phyloP scores from a whole-genome alignment of 2,113 vertebrate genomes.

The Prunella himalayana region DNA sequence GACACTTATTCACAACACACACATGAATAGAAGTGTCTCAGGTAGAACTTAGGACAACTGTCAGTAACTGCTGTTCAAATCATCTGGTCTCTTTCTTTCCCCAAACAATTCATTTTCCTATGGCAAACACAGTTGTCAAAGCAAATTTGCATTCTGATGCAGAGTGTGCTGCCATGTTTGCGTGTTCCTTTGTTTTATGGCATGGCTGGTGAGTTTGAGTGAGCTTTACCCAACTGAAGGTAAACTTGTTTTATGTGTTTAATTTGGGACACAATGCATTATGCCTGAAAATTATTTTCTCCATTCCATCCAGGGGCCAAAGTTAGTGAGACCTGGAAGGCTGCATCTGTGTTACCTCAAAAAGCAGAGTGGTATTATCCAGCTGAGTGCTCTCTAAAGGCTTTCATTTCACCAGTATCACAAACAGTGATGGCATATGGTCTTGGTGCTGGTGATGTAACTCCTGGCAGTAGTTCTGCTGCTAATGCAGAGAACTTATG shows the following conservation, averaged over 20 bases:
- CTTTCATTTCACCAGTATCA: not conserved
- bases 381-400: not conserved
- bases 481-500: not conserved
- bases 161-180: accelerated
- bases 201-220: not conserved
- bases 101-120: not conserved
- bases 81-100: not conserved
- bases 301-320: not conserved
- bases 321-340: not conserved
- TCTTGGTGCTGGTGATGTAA: not conserved
- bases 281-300: not conserved
- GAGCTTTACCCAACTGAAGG: not conserved
- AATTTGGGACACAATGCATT: not conserved
- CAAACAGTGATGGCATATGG: not conserved
- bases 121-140: not conserved
- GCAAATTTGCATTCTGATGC: not conserved
- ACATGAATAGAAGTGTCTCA: not conserved
- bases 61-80: not conserved
- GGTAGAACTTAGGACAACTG: not conserved
- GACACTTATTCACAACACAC: not conserved
- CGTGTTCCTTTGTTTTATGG: not conserved
- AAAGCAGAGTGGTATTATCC: not conserved
- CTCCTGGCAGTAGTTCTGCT: not conserved
- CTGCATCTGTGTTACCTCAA: not conserved
- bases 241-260: not conserved